Conservation (phyloP, 2,888 invertebrate genomes). For the Diadromus collaris region DNA sequence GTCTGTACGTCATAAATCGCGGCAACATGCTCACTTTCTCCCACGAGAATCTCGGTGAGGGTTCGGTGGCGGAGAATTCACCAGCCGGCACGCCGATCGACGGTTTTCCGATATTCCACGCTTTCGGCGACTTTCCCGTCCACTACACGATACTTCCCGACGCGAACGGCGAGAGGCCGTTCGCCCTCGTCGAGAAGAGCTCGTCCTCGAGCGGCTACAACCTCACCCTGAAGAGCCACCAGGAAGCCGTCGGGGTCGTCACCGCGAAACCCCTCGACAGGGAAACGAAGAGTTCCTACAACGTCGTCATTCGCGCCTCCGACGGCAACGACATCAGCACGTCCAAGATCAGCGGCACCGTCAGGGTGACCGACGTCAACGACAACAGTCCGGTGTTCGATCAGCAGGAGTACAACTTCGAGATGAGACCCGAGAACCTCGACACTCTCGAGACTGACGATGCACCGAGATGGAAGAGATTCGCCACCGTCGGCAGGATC, state of each 20-base stretch:
- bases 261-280: constrained; percentile 89
- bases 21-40: constrained; percentile 91
- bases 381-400: constrained; percentile 95
- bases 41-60: constrained; percentile 83
- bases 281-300: constrained; percentile 87
- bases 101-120: constrained; percentile 87
- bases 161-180: constrained; percentile 82
- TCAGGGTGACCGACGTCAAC: constrained; percentile 92
- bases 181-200: constrained; percentile 86
- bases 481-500: constrained; percentile 92
- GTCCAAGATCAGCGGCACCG: constrained; percentile 87
- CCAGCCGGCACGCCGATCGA: constrained; percentile 87
- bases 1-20: constrained; percentile 91
- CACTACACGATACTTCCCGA: constrained; percentile 90
- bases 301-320: constrained; percentile 89
- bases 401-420: constrained; percentile 89
- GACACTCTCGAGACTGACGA: constrained; percentile 83
- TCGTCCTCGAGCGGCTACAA: constrained; percentile 81
- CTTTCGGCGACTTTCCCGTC: constrained; percentile 86
- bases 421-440: constrained; percentile 80
- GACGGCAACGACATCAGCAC: constrained; percentile 91
- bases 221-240: constrained; percentile 72
- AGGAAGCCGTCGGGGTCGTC: constrained; percentile 87
- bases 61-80: constrained; percentile 89
- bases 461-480: constrained; percentile 87